phyloP scores from a whole-genome alignment of 1,140 invertebrate genomes.

The Cydia strobilella region DNA sequence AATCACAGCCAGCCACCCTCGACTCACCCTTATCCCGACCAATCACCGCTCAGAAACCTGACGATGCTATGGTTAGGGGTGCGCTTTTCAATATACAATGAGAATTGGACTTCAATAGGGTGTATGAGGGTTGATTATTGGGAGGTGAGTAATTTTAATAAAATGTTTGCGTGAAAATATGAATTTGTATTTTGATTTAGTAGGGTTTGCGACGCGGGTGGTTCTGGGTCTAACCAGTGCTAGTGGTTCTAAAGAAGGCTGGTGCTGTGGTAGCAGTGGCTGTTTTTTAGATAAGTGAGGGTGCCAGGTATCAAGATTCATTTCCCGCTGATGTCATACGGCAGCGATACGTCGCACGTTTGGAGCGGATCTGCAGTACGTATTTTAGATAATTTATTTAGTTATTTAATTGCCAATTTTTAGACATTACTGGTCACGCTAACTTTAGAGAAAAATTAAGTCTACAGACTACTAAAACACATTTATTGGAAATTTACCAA shows the following conservation, averaged over 20 bases:
- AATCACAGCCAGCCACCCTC: slow-evolving; percentile 56
- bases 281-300: slow-evolving; percentile 42
- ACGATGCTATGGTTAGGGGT: slow-evolving; percentile 49
- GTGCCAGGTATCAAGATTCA: slow-evolving; percentile 74
- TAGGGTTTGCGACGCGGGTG: slow-evolving; percentile 46
- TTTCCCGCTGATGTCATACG: slow-evolving; percentile 79
- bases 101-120: slow-evolving; percentile 34
- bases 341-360: slow-evolving; percentile 75
- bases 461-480: no score
- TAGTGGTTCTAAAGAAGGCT: slow-evolving; percentile 28
- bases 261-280: slow-evolving; percentile 51
- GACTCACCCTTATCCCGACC: slow-evolving; percentile 51
- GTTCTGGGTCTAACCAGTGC: slow-evolving; percentile 36
- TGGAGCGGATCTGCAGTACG: slow-evolving; percentile 73
- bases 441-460: no score
- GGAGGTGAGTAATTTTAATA: slow-evolving; percentile 53
- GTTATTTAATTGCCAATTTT: no score
- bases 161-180: slow-evolving; percentile 52
- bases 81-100: slow-evolving; percentile 21
- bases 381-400: slow-evolving; percentile 24
- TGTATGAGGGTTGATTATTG: slow-evolving; percentile 37
- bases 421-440: no score
- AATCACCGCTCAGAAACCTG: slow-evolving; percentile 65
- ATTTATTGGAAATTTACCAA: no score
- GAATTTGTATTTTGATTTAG: slow-evolving; percentile 66